Evolutionary conservation across 23 tunicate genomes (phyloP).

Genomic region (Botrylloides violaceus): DNA sequence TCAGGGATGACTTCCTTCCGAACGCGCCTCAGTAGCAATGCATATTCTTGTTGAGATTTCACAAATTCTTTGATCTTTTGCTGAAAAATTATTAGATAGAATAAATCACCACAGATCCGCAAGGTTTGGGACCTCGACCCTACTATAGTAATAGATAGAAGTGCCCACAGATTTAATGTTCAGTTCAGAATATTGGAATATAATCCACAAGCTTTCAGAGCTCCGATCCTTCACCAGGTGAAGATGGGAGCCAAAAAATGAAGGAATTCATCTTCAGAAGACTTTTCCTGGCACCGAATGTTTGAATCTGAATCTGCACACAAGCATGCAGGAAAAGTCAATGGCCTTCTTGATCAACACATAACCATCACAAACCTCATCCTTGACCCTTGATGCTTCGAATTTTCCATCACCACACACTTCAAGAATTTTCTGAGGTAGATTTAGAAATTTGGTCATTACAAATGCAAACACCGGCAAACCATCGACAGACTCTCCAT

Average conservation of each 20-base stretch:
- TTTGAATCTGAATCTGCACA: too few species aligned
- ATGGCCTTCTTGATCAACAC: too few species aligned
- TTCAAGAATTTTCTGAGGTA: conserved; percentile 62
- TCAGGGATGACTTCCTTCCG: conserved; percentile 17
- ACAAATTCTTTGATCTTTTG: conserved; percentile 42
- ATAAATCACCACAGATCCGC: too few species aligned
- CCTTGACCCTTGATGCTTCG: conserved; percentile 41
- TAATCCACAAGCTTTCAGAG: too few species aligned
- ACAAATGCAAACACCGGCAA: conserved; percentile 84
- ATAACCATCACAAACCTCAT: conserved; percentile 49
- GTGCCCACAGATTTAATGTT: not conserved
- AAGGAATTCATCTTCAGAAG: too few species aligned
- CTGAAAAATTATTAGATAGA: conserved; percentile 9
- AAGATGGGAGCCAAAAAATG: too few species aligned
- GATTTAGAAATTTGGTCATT: conserved; percentile 59
- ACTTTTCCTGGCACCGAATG: too few species aligned
- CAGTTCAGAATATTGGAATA: too few species aligned
- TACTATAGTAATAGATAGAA: too few species aligned
- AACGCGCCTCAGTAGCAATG: conserved; percentile 27
- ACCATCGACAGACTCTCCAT: not conserved
- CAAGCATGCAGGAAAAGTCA: too few species aligned
- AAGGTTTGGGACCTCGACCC: too few species aligned
- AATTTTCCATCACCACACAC: conserved; percentile 39
- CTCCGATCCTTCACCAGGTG: too few species aligned
- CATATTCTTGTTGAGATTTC: conserved; percentile 78